Base-by-base conservation (phyloP, 2,113 vertebrate species). In the Bettongia penicillata region DNA sequence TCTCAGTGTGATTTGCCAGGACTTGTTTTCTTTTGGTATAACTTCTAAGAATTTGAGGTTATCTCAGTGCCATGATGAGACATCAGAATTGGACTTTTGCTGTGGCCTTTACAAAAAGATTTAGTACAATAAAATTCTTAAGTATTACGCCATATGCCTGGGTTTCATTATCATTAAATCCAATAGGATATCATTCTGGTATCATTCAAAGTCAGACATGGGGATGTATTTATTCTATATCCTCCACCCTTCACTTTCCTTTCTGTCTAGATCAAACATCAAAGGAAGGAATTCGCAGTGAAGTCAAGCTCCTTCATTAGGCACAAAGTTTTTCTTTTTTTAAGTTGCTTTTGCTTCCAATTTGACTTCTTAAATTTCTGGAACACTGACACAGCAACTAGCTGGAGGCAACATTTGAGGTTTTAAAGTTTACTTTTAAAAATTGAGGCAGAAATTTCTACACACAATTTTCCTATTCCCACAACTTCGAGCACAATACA, bases 371-470 rank as follows among this genome's bases (percentile, higher is more conserved):
- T 49, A 5, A 31, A 16, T 90, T 91, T 94, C 43, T 89, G 91
- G 94, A 95, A 96, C 91, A 97, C 26, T 23, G 48, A 91, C 51
- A 47, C 24, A 6, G 84, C 47, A 49, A 90, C 23, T 37, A 52
- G 92, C 89, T 25, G 37, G 19, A 16, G 12, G 92, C 90, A 1
- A 25, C 43, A 4, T 49, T 51, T 84, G 91, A 90, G 92, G 95
- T 94, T 93, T 90, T 77, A n/a, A 48, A 89, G 77, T 95, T 95
- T 61, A 93, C 89, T 95, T 90, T 90, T 43, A 50, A 90, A 93
- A 92, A 77, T 23, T 48, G 1, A 91, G 94, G 93, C 53, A 47
- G 89, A 89, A 51, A 53, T 5, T 26, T 37, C 28, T 89, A 25
- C 23, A 61, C 7, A 48, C 11, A 90, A n/a, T 77, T 89, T 91